Evolutionary conservation across 2,113 vertebrate species (phyloP).

Genomic region (Garra rufa): DNA sequence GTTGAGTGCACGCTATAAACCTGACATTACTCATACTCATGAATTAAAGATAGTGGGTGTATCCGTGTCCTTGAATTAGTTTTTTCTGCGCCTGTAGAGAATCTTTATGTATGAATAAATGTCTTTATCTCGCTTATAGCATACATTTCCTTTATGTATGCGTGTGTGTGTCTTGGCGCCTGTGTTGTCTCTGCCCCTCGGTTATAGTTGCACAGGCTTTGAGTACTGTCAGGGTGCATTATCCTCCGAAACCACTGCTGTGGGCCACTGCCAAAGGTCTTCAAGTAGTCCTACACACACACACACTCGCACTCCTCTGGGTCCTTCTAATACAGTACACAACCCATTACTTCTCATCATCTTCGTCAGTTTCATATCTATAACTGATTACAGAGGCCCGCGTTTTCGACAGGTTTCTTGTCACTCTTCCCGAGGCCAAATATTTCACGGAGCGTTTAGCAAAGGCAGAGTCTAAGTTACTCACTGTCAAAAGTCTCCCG

Average conservation of each 20-base stretch:
- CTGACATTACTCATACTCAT: slow-evolving; percentile 20
- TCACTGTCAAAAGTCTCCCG: background rate
- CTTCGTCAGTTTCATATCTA: background rate
- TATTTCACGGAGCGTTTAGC: background rate
- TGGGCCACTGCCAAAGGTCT: slow-evolving; percentile 42
- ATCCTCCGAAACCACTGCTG: slow-evolving; percentile 30
- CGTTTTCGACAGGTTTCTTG: background rate
- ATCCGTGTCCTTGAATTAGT: background rate
- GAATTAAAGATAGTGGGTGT: slow-evolving; percentile 9
- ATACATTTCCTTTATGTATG: background rate
- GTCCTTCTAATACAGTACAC: background rate
- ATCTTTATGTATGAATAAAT: background rate
- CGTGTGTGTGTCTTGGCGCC: background rate
- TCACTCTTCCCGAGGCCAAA: background rate
- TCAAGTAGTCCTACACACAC: background rate
- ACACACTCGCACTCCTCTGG: slow-evolving; percentile 14
- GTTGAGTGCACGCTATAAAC: slow-evolving; percentile 6
- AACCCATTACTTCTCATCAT: background rate
- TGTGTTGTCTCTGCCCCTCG: slow-evolving; percentile 14
- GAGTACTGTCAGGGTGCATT: slow-evolving; percentile 55
- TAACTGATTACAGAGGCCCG: background rate
- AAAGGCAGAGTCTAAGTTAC: slow-evolving; percentile 7
- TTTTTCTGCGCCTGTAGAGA: background rate
- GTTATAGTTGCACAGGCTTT: slow-evolving; percentile 43
- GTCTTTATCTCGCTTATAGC: slow-evolving; percentile 9